A percentile compares a stretch with the other conserved stretches of the same genome.
Evolutionary conservation across 2,113 vertebrate species (phyloP).

Genomic region (Callipepla squamata): DNA sequence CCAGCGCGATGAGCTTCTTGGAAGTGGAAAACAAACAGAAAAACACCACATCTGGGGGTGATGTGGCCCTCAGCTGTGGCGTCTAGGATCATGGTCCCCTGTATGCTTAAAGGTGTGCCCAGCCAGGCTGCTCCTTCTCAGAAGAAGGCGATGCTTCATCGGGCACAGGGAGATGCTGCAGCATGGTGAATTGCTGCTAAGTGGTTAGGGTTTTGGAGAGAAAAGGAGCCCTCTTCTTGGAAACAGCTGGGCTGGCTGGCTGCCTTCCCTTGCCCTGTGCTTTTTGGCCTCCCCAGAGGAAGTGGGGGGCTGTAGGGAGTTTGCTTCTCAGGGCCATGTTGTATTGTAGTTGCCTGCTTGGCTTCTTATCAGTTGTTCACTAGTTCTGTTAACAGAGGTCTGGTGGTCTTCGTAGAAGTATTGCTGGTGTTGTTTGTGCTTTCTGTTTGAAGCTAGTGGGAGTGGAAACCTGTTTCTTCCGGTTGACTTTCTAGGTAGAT

Average conservation of each 20-base stretch:
- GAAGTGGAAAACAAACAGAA: not conserved
- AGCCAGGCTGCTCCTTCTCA: not conserved
- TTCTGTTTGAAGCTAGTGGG: conserved; percentile 3
- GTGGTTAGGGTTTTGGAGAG: conserved; percentile 67
- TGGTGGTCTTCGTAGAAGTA: conserved; percentile 25
- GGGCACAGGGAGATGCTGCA: not conserved
- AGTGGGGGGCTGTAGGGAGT: conserved; percentile 70
- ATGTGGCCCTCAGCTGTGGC: not conserved
- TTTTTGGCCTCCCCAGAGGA: conserved; percentile 74
- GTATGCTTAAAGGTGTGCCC: not conserved
- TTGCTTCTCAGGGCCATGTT: conserved; percentile 52
- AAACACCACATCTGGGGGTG: rapidly evolving
- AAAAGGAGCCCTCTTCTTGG: conserved; percentile 69
- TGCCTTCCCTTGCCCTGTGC: conserved; percentile 48
- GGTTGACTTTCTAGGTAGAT: conserved; percentile 47
- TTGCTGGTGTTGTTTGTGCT: not conserved
- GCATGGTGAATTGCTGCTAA: not conserved
- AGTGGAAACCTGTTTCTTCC: conserved; percentile 25
- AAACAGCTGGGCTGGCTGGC: conserved; percentile 64
- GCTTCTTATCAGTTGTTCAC: not conserved
- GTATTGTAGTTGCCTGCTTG: conserved; percentile 29
- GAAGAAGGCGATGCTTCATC: not conserved
- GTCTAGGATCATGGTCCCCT: rapidly evolving
- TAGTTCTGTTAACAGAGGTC: not conserved
- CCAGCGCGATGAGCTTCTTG: not conserved